Base-by-base conservation (phyloP, 2,888 invertebrate genomes). In the Plagodis dolabraria region DNA sequence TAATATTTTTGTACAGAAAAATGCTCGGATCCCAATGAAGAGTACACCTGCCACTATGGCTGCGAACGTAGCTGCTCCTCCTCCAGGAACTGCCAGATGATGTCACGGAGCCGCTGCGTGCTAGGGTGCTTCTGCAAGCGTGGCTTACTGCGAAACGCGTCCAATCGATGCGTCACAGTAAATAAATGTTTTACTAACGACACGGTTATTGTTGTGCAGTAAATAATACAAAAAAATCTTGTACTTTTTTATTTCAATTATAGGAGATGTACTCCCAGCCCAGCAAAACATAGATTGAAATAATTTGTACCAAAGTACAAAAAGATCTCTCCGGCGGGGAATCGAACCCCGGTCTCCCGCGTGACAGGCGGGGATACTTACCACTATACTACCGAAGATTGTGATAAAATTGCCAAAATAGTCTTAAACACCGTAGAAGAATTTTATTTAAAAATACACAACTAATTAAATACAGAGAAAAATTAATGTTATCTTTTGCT, bases 281-380 rank as follows among this genome's bases (percentile, higher is more conserved):
- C 22, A 22, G 22, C 11, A 22, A 45, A 45, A 33, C 40, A 44
- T 34, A 48, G 6, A 5, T 5, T 7, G n/a, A n/a, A n/a, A n/a
- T n/a, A n/a, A n/a, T n/a, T n/a, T n/a, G n/a, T n/a, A n/a, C n/a
- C n/a, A n/a, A n/a, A n/a, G n/a, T n/a, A 7, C 44, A 56, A 60
- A 60, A 60, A 46, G 48, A 1, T 65, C 85, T 86, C 87, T 85
- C 87, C 92, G 91, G 92, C 93, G 91, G 92, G 92, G 92, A 93
- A 93, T 93, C 92, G 93, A 93, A 93, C 93, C 92, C 92, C 92
- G 92, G 92, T 93, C 93, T 93, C 92, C 92, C 92, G 92, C 92
- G 92, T 93, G 92, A 93, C 92, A 93, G 92, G 93, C 93, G 92
- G 93, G 92, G 92, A 93, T 93, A 92, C 93, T 93, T 67, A 92